These are phyloP conservation scores for Bothrops jararaca DNA, from an alignment of 2,113 vertebrate genomes.

Conservation along the genomic window DNA sequence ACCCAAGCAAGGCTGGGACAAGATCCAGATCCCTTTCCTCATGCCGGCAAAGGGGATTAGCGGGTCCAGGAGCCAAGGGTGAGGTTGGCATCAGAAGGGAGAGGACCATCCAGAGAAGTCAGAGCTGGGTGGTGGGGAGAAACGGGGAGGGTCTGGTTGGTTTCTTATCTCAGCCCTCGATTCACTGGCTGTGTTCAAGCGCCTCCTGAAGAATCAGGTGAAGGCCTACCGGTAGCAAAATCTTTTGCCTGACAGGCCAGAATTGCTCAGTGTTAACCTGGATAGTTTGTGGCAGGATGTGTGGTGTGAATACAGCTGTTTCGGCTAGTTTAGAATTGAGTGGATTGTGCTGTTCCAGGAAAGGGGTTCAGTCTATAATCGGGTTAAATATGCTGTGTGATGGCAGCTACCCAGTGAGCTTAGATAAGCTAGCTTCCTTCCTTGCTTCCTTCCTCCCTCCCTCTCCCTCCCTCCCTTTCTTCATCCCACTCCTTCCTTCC, in stretches of 20 bases:
- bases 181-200: neutral
- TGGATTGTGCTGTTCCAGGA: neutral
- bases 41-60: neutral
- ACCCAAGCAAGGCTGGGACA: neutral
- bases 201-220: neutral
- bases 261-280: neutral
- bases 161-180: neutral
- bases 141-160: no score
- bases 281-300: neutral
- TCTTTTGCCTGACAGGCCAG: neutral
- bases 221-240: neutral
- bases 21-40: neutral
- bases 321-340: neutral
- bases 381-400: neutral
- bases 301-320: neutral
- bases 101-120: neutral
- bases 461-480: no score
- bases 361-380: neutral
- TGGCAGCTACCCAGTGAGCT: neutral
- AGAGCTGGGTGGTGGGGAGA: neutral
- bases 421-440: neutral
- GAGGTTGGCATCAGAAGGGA: neutral
- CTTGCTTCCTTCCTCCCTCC: neutral
- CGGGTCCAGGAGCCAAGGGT: neutral
- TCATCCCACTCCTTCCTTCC: no score